Evolutionary conservation across 92 coral and sea anemone species (phyloP), one percentile per base, ranked within the genome.

Genomic region (Palythoa caribaeorum): DNA sequence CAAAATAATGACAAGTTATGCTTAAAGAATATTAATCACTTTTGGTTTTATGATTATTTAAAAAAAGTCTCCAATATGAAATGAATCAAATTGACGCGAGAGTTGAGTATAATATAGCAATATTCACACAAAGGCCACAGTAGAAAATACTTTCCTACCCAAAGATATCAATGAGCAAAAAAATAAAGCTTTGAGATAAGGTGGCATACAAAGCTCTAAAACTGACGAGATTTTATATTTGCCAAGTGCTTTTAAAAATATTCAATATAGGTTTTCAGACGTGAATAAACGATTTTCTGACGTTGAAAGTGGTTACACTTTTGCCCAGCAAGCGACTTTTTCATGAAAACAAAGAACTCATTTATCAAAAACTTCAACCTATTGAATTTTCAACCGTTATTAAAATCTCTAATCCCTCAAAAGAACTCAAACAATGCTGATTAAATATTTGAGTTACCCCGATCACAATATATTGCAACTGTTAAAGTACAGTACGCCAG

Each of bases 331-430:
- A 47, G 86, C 59, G 1, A 37, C 38, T 79, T 44, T 16, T 13
- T 51, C 20, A n/a, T 36, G 39, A 12, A 69, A 81, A 48, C 86
- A 81, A 81, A 66, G 59, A 81, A 6, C 54, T 28, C 55, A 63
- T 63, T 63, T 80, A 80, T 62, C 63, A 21, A 80, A 80, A 81
- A 81, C 75, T 81, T 15, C 44, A 66, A 47, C 52, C 86, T 48
- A 66, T 81, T 81, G 86, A 63, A 74, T 28, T 47, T 81, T 66
- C 11, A 68, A 51, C 60, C 35, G 40, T 47, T 8, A 78, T 78
- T 65, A 76, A 63, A 81, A 81, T 35, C 40, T 19, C 40, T 81
- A 53, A 68, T 81, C 76, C 62, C 39, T 44, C 37, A 12, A 63
- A 66, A 66, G 55, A 48, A 81, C 20, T 20, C 40, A 68, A 66